Evolutionary conservation across 2,113 vertebrate genomes (phyloP), one percentile per base, ranked within the genome.

Genomic region (Pogona vitticeps): DNA sequence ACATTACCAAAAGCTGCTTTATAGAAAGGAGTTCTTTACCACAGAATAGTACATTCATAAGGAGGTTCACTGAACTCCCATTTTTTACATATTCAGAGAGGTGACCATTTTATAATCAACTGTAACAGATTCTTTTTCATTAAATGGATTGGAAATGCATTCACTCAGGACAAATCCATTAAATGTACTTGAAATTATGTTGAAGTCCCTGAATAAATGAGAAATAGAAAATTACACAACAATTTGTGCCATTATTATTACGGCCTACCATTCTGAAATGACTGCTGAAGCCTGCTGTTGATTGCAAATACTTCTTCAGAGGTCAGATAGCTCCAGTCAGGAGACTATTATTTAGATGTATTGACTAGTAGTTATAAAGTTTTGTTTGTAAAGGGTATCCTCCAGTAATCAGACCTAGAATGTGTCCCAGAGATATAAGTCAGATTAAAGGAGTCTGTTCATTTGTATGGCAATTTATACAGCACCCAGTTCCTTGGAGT

Each of bases 11-110:
- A 75, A 21, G 71, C 77, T 94, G 93, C 87, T 89, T 80, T 18
- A 18, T 87, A 91, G 91, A 92, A 3, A 21, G 84, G 79, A 82
- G 84, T 58, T 40, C 76, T 90, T 95, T 95, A 95, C 78, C 83
- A 88, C 2, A n/a, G 86, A 93, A 85, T 42, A 76, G 18, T 88
- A 36, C 84, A 38, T 92, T 78, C 83, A 9, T 38, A 36, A 59
- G 52, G 67, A 79, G 79, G 82, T 33, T 86, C 79, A 23, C 76
- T 7, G 13, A 76, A 58, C 31, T 90, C 77, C 56, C n/a, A 0
- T 40, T 76, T 65, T 80, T 84, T 81, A 56, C 14, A 46, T 90
- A 28, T 61, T 86, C 91, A 89, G 78, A 76, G 85, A 90, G 86
- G 65, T 38, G 80, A 77, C 21, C 79, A 36, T 86, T 88, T 87